Evolutionary conservation across 30 jellyfish, hydroid and myxozoan genomes (phyloP).

Genomic region (Rhopilema esculentum): DNA sequence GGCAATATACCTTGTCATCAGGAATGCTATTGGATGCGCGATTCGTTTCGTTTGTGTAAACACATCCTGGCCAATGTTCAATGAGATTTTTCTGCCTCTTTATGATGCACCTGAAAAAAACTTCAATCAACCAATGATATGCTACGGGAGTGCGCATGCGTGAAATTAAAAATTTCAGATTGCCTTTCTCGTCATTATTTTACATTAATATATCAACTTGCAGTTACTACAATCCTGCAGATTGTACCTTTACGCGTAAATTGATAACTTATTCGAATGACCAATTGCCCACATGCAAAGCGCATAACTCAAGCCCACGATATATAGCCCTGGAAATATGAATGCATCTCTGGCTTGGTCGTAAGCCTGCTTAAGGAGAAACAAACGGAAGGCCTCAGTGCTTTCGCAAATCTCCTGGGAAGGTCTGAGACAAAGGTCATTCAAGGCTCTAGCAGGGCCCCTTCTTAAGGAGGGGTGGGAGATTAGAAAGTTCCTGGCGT

Average conservation of each 20-base stretch:
- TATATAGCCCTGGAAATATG: not conserved
- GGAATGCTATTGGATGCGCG: not conserved
- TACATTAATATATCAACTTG: too few species aligned
- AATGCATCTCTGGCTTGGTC: conserved; percentile 43
- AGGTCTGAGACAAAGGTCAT: conserved; percentile 89
- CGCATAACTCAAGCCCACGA: not conserved
- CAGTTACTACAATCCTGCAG: too few species aligned
- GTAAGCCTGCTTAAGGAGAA: conserved; percentile 84
- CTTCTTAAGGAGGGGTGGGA: conserved; percentile 75
- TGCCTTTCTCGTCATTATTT: too few species aligned
- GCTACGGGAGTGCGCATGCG: conserved; percentile 40
- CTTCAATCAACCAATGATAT: too few species aligned
- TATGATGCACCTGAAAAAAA: conserved; percentile 50
- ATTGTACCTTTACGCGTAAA: not conserved
- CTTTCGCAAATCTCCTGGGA: conserved; percentile 77
- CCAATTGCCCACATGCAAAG: not conserved
- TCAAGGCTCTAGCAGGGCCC: conserved; percentile 82
- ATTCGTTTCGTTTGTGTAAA: conserved; percentile 10
- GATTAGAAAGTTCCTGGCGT: conserved; percentile 78
- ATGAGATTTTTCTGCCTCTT: conserved; percentile 45
- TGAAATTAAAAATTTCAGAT: too few species aligned
- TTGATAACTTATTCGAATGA: too few species aligned
- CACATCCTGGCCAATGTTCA: conserved; percentile 71
- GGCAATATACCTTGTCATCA: conserved; percentile 10
- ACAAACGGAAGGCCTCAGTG: conserved; percentile 55